A percentile compares a stretch with the other conserved stretches of the same genome.
Evolutionary conservation across 1,140 invertebrate species (phyloP).

Genomic region (Rhopalosiphum maidis): DNA sequence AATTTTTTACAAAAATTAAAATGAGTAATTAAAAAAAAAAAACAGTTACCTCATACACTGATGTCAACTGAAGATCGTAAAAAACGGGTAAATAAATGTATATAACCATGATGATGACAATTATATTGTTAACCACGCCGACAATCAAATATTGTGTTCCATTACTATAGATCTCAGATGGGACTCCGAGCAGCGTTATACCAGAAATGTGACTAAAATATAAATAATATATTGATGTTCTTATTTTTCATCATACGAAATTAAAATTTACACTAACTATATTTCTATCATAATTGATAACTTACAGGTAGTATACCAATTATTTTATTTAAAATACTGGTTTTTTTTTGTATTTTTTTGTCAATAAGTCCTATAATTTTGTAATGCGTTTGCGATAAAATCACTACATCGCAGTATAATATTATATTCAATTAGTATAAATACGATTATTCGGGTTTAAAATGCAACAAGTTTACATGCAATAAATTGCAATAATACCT

Average conservation of each 20-base stretch:
- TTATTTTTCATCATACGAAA: not conserved
- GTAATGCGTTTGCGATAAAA: not conserved
- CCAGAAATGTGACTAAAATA: conserved; percentile 83
- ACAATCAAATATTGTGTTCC: conserved; percentile 80
- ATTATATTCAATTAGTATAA: no score
- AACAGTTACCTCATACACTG: conserved; percentile 77
- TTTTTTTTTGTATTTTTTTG: no score
- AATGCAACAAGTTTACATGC: no score
- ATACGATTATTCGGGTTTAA: no score
- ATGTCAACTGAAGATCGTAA: conserved; percentile 81
- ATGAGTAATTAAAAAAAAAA: not conserved
- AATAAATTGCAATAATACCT: no score
- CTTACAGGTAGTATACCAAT: not conserved
- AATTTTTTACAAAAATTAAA: not conserved
- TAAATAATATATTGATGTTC: not conserved
- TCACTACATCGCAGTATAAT: not conserved
- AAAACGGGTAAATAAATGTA: conserved; percentile 85
- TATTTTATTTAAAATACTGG: no score
- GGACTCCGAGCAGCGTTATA: conserved; percentile 86
- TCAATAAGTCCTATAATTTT: no score
- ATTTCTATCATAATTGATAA: not conserved
- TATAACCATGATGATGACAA: conserved; percentile 77
- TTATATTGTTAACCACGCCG: conserved; percentile 69
- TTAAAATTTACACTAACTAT: no score
- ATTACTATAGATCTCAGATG: conserved; percentile 89